Evolutionary conservation across 2,888 invertebrate genomes (phyloP).

Genomic region (Griposia aprilina): DNA sequence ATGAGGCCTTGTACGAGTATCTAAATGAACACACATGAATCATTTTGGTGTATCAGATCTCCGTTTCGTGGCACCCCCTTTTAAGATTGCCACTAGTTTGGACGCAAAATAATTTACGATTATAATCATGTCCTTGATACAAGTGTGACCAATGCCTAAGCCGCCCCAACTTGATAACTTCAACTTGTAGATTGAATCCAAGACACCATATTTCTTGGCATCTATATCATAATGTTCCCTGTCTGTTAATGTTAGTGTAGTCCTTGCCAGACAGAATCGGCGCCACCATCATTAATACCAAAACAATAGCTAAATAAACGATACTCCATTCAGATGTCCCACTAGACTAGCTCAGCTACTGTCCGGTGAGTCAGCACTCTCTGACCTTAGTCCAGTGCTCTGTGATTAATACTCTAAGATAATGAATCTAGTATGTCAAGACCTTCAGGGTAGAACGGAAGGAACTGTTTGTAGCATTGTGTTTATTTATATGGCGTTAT

Average conservation of each 20-base stretch:
- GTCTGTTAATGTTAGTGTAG: not conserved
- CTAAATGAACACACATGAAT: too few relatives aligned
- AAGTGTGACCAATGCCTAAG: too few relatives aligned
- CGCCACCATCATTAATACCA: constrained; percentile 28
- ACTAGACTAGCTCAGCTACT: constrained; percentile 28
- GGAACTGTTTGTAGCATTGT: constrained; percentile 52
- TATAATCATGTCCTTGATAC: too few relatives aligned
- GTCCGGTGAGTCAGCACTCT: constrained; percentile 56
- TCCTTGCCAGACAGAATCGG: constrained; percentile 31
- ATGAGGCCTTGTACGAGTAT: too few relatives aligned
- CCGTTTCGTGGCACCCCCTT: too few relatives aligned
- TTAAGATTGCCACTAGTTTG: too few relatives aligned
- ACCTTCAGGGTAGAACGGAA: constrained; percentile 65
- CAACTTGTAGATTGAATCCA: too few relatives aligned
- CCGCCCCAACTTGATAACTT: not conserved
- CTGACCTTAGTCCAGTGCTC: constrained; percentile 64
- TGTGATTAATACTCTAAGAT: constrained; percentile 67
- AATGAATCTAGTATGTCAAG: constrained; percentile 67
- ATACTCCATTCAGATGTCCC: constrained; percentile 38
- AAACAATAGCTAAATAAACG: constrained; percentile 42
- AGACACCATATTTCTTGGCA: too few relatives aligned
- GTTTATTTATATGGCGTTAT: constrained; percentile 50
- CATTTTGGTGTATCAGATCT: too few relatives aligned
- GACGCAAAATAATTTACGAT: too few relatives aligned
- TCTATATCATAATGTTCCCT: not conserved